Conservation (phyloP, 2,797 vertebrate genomes). For the Pipistrellus kuhlii region DNA sequence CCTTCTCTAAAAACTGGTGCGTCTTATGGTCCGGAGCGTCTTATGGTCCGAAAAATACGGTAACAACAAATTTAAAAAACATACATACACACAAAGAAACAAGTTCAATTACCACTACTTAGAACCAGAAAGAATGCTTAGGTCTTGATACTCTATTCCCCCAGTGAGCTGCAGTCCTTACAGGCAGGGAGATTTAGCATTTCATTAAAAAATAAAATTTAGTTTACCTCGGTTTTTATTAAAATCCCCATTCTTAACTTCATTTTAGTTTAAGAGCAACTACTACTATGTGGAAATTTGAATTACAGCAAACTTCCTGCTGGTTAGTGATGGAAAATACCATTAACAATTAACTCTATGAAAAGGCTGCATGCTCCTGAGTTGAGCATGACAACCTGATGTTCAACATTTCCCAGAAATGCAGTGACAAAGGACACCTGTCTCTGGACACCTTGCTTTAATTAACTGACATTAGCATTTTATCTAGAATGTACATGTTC, state of each 20-base stretch:
- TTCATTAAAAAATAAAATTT: neutral
- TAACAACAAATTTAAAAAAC: neutral
- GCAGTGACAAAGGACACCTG: neutral
- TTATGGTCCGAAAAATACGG: too few species aligned
- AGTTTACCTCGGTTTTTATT: neutral
- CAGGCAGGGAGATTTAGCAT: neutral
- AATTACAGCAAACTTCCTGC: neutral
- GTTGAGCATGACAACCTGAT: neutral
- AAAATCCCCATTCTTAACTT: neutral
- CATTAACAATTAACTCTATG: neutral
- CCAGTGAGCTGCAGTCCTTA: neutral
- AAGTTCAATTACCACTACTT: neutral
- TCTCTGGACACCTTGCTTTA: neutral
- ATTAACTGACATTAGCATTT: neutral
- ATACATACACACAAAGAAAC: neutral
- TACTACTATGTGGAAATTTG: neutral
- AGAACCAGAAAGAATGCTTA: neutral
- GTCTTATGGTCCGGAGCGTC: too few species aligned
- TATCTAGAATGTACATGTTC: neutral
- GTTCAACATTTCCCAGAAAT: neutral
- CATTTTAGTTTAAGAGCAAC: neutral
- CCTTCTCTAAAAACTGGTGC: too few species aligned
- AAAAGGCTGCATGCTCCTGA: neutral
- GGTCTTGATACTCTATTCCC: neutral
- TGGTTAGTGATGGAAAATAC: neutral